Percentiles rank a stretch among this genome's conserved stretches.
These are phyloP conservation scores for zebrafish (Danio rerio) DNA, from an alignment of 2,113 vertebrate genomes.

Conservation along the genomic window GRCz12tu NC_133188.1:27800501-27801000, in stretches of 20 bases:
- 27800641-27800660: not conserved
- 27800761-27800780: too few relatives aligned
- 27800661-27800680: not conserved
- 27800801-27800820: not conserved
- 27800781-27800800: not conserved
- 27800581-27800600: conserved; percentile 77
- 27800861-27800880: not conserved
- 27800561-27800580: conserved; percentile 74
- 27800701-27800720: not conserved
- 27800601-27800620: conserved; percentile 80
- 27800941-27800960: conserved; percentile 20
- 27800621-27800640: conserved; percentile 60
- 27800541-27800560: conserved; percentile 74
- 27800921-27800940: conserved; percentile 7
- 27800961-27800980: conserved; percentile 1
- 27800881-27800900: conserved; percentile 19
- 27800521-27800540: conserved; percentile 66
- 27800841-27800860: not conserved
- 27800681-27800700: not conserved
- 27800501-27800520: not conserved
- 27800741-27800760: not conserved
- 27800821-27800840: not conserved
- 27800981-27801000: not conserved
- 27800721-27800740: not conserved
- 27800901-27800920: conserved; percentile 11